phyloP scores from a whole-genome alignment of 2,888 invertebrate species.

The Metalampra italica region DNA sequence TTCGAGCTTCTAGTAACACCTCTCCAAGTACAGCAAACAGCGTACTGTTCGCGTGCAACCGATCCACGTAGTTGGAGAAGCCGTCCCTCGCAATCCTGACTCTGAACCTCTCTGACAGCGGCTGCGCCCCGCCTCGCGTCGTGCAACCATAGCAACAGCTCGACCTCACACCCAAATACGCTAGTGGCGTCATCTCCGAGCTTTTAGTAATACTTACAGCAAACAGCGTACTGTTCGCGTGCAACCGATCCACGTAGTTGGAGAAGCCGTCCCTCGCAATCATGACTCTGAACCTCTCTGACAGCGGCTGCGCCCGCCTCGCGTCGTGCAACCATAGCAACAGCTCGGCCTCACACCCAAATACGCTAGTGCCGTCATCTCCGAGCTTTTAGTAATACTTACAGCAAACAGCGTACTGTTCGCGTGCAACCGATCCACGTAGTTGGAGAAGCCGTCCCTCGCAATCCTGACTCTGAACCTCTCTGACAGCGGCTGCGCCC shows the following conservation, averaged over 20 bases:
- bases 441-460: constrained; percentile 93
- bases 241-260: constrained; percentile 91
- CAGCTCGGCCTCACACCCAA: constrained; percentile 94
- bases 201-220: constrained; percentile 83
- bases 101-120: constrained; percentile 92
- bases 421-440: constrained; percentile 91
- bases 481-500: constrained; percentile 90
- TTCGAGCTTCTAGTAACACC: no score
- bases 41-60: constrained; percentile 91
- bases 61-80: constrained; percentile 92
- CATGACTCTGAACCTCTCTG: constrained; percentile 92
- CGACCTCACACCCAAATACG: constrained; percentile 95
- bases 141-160: constrained; percentile 91
- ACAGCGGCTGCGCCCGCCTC: constrained; percentile 86
- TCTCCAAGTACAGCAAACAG: constrained; percentile 93
- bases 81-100: constrained; percentile 94
- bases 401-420: constrained; percentile 94
- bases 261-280: constrained; percentile 94
- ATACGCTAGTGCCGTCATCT: no score
- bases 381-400: no score
- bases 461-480: constrained; percentile 93
- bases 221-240: constrained; percentile 93
- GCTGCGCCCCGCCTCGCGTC: constrained; percentile 87
- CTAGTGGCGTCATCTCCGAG: no score
- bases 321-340: constrained; percentile 92